Evolutionary conservation across 2,888 invertebrate genomes (phyloP).

Genomic region (Erynnis tages): DNA sequence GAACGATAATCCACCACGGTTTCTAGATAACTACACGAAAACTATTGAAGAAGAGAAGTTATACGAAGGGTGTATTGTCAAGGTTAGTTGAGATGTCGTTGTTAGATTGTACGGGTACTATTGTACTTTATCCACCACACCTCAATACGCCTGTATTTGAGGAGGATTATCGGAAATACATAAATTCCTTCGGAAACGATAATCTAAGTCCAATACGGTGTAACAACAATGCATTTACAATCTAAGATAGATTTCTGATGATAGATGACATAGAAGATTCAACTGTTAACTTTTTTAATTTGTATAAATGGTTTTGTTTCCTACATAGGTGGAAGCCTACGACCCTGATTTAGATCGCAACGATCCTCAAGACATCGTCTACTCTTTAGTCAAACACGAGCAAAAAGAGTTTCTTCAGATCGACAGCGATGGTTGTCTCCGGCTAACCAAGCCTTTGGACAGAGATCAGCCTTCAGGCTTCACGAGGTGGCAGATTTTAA

Average conservation of each 20-base stretch:
- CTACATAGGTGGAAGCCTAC: constrained; percentile 84
- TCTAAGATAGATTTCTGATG: too few species aligned
- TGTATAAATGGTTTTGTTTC: too few species aligned
- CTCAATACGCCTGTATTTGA: too few species aligned
- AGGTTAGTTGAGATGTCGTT: constrained; percentile 65
- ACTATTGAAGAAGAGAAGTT: constrained; percentile 88
- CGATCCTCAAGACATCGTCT: constrained; percentile 89
- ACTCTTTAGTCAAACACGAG: constrained; percentile 86
- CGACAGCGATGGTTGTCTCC: constrained; percentile 88
- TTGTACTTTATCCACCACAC: too few species aligned
- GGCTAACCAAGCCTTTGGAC: constrained; percentile 89
- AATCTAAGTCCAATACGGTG: too few species aligned
- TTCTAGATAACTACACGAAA: constrained; percentile 86
- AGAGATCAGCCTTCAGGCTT: constrained; percentile 94
- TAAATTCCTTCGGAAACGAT: too few species aligned
- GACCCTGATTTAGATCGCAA: constrained; percentile 92
- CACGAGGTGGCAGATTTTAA: constrained; percentile 88
- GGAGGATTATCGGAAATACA: too few species aligned
- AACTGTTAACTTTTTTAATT: too few species aligned
- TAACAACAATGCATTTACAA: too few species aligned
- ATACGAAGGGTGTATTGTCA: constrained; percentile 86
- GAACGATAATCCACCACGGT: constrained; percentile 96
- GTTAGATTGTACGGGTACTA: too few species aligned
- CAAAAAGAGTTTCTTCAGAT: constrained; percentile 87
- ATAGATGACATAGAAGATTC: too few species aligned